phyloP scores from a whole-genome alignment of 2,113 vertebrate genomes.

The Labeo rohita region DNA sequence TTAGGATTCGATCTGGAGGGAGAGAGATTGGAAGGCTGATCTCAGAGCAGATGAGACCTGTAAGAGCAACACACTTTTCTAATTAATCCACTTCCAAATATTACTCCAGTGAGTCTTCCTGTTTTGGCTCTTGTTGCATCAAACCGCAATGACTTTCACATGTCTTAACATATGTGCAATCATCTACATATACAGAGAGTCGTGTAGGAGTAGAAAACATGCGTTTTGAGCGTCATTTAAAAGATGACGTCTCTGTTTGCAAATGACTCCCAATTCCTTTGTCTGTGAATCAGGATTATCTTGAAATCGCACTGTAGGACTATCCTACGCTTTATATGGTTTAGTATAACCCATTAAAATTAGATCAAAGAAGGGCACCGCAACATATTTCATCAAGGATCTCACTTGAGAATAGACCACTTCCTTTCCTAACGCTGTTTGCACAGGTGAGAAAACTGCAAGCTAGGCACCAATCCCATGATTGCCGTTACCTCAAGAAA shows the following conservation, averaged over 20 bases:
- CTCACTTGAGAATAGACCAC: constrained; percentile 69
- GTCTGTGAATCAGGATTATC: background rate
- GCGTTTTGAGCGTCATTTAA: background rate
- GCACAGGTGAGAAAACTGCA: constrained; percentile 81
- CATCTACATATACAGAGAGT: background rate
- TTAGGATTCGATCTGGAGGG: constrained; percentile 2
- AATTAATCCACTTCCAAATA: background rate
- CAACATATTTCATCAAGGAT: constrained; percentile 66
- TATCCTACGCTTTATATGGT: constrained; percentile 19
- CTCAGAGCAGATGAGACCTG: background rate
- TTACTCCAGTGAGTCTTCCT: background rate
- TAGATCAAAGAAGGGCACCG: constrained; percentile 65
- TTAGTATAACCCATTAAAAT: constrained; percentile 61
- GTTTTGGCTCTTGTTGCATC: constrained; percentile 14
- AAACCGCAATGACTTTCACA: constrained; percentile 15
- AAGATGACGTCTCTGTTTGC: background rate
- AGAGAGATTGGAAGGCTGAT: constrained; percentile 1
- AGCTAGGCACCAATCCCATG: constrained; percentile 69
- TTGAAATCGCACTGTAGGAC: constrained; percentile 20
- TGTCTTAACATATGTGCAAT: constrained; percentile 15
- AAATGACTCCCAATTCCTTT: background rate
- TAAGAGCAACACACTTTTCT: constrained; percentile 21
- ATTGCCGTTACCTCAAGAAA: constrained; percentile 64
- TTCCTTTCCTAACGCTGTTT: constrained; percentile 75
- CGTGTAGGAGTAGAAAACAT: background rate